These are phyloP conservation scores for Caradrina kadenii DNA, from an alignment of 2,888 invertebrate species.

Conservation along the genomic window DNA sequence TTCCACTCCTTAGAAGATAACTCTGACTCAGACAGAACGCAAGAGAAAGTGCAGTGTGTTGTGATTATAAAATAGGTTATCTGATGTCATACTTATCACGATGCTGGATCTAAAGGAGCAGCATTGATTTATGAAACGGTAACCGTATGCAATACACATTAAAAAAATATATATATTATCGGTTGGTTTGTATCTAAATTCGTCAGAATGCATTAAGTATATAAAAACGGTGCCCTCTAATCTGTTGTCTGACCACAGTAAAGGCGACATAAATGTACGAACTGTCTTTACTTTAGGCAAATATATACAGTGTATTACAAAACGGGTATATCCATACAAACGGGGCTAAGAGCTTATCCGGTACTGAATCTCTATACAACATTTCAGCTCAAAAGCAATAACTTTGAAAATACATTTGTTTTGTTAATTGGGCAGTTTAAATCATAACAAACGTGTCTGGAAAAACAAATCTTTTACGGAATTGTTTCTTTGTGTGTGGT, in stretches of 20 bases:
- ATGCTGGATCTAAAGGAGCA: constrained; percentile 15
- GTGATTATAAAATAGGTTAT: constrained; percentile 24
- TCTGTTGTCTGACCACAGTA: too few species aligned
- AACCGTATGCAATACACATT: not conserved
- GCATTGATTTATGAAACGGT: not conserved
- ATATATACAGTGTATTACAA: too few species aligned
- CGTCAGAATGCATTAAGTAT: not conserved
- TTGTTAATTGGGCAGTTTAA: too few species aligned
- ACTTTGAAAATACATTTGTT: too few species aligned
- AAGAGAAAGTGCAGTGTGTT: constrained; percentile 23
- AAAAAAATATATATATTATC: not conserved
- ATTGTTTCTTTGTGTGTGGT: too few species aligned
- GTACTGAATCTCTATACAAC: too few species aligned
- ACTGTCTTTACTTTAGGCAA: not conserved
- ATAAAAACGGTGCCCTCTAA: too few species aligned
- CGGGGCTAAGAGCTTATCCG: too few species aligned
- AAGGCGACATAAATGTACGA: not conserved
- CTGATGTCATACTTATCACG: constrained; percentile 1
- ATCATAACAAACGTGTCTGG: too few species aligned
- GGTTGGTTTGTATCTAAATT: not conserved
- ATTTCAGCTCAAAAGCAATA: too few species aligned
- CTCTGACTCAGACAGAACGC: constrained; percentile 26
- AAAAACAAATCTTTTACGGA: too few species aligned
- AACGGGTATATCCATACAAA: too few species aligned
- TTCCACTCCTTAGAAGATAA: constrained; percentile 8